Evolutionary conservation across 1,140 invertebrate genomes (phyloP), one percentile per base, ranked within the genome.

Genomic region (Brachionus angularis): DNA sequence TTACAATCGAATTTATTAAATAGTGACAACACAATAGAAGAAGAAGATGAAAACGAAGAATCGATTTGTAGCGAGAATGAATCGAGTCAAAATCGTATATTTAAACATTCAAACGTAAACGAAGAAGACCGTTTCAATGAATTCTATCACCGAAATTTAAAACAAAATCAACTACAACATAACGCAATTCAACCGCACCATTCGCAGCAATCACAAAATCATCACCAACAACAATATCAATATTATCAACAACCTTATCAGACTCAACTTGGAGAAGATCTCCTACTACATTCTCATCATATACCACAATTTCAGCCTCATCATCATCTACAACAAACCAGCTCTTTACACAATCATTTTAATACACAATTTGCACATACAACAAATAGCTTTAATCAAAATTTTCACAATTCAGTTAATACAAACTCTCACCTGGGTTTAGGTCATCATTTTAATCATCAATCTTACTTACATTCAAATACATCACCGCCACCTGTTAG

Each of bases 31-130:
- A 67, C 62, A 29, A 67, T 67, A 25, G 62, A 67, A 27, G 62
- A 67, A 50, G 62, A 67, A 27, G 62, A 67, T 8, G 62, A 67
- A 50, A 46, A 67, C 23, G 62, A 67, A 46, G 62, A 67, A 27
- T 67, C 62, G 8, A 8, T 67, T 21, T 50, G 62, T 18, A 47
- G 42, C 25, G 62, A 46, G 18, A 18, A n/a, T n/a, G 62, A 67
- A 29, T 46, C 62, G 10, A 10, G 39, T 16, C 62, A 31, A 46
- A 46, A 16, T 16, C 16, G n/a, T 12, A 47, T 27, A 29, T 7
- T 42, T n/a, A 62, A 10, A 10, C 33, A n/a, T n/a, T n/a, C 16
- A 34, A 34, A 67, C 7, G 29, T 46, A 5, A 46, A 47, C 25
- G 62, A 67, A 47, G 62, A 67, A 12, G 42, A 47, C 42, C 31